A percentile compares a stretch with the other conserved stretches of the same genome.
Conservation (phyloP, 2,113 vertebrate species). For the Astur gentilis region DNA sequence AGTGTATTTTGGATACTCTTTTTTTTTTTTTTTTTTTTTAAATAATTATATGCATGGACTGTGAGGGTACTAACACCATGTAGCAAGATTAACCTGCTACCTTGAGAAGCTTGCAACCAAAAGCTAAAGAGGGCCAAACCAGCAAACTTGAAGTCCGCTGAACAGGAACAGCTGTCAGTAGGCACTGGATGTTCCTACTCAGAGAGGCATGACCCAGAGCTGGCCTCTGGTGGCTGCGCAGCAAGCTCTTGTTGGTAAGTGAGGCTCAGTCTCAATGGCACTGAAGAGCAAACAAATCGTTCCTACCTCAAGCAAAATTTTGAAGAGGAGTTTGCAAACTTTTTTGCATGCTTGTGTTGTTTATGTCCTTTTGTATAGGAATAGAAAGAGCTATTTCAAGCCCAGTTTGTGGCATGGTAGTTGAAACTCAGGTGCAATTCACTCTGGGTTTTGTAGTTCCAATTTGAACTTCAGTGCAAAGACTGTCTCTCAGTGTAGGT, state of each 20-base stretch:
- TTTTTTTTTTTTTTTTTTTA: background rate
- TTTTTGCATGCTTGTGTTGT: background rate
- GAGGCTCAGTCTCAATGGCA: background rate
- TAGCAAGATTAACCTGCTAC: background rate
- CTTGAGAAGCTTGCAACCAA: background rate
- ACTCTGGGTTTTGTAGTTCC: background rate
- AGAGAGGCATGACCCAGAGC: background rate
- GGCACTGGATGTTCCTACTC: background rate
- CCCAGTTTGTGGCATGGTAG: background rate
- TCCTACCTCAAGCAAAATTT: background rate
- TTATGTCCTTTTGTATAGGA: background rate
- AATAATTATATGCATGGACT: too few species aligned
- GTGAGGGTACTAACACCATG: too few species aligned
- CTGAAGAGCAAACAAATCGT: background rate
- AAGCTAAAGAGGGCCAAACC: background rate
- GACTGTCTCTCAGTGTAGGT: background rate
- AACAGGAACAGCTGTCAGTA: background rate
- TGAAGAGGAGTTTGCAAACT: background rate
- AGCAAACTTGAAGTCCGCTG: background rate
- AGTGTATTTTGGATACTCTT: background rate
- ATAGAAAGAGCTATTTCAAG: background rate
- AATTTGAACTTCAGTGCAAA: background rate
- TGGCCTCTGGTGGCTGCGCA: background rate
- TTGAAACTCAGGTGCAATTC: background rate
- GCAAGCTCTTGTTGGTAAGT: background rate